A percentile compares a stretch with the other conserved stretches of the same genome.
phyloP scores from a whole-genome alignment of 2,888 invertebrate species.

The Pterostichus madidus region DNA sequence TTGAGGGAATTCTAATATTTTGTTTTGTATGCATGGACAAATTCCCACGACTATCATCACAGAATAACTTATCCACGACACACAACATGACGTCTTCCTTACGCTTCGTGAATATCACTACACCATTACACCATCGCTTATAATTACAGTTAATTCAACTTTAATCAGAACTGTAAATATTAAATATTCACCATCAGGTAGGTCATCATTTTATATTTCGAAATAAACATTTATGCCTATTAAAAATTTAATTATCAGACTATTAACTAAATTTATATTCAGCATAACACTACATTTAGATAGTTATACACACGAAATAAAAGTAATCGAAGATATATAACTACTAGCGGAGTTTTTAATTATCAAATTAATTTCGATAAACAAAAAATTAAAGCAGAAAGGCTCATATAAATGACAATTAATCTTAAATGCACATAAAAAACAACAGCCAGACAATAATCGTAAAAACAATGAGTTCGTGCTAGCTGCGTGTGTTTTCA shows the following conservation, averaged over 20 bases:
- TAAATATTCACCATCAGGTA: constrained; percentile 16
- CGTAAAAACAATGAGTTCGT: constrained; percentile 43
- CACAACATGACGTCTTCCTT: constrained; percentile 5
- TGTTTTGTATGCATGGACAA: constrained; percentile 48
- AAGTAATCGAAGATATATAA: constrained; percentile 24
- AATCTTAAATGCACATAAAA: constrained; percentile 49
- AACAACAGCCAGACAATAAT: constrained; percentile 43
- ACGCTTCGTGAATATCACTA: not conserved
- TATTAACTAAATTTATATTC: constrained; percentile 53
- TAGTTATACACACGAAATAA: constrained; percentile 1
- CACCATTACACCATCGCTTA: not conserved
- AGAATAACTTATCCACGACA: constrained; percentile 34
- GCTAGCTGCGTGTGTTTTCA: constrained; percentile 10
- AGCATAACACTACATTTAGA: constrained; percentile 7
- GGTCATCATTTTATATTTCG: constrained; percentile 39
- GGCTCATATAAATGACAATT: constrained; percentile 47
- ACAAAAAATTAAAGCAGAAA: constrained; percentile 15
- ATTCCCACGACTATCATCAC: constrained; percentile 35
- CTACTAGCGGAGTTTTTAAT: constrained; percentile 22
- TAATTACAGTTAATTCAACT: no score
- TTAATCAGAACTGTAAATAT: not conserved
- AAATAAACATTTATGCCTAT: constrained; percentile 44
- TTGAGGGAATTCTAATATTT: constrained; percentile 59
- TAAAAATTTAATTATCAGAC: constrained; percentile 51
- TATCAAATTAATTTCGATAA: constrained; percentile 43